Base-by-base conservation (phyloP, 2,797 vertebrate species). In the Parambassis ranga region DNA sequence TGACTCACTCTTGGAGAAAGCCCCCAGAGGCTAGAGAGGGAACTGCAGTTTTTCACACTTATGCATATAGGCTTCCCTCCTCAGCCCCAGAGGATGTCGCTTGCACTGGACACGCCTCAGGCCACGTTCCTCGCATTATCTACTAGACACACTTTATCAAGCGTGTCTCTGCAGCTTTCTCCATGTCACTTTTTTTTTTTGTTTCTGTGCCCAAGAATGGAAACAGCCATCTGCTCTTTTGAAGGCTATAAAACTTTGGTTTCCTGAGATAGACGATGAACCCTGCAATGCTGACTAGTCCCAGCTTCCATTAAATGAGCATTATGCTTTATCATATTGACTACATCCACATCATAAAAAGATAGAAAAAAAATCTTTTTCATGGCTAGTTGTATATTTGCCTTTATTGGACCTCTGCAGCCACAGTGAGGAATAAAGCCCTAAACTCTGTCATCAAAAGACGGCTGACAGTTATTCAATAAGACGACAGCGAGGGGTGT, bases 381-480 rank as follows among this genome's bases (percentile, higher is more conserved):
- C 55, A 39, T 10, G 10, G 46, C 48, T 42, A 37, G 41, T 69
- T 79, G 68, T 70, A 66, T 71, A 74, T 83, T 63, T 47, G 20
- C 63, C 39, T 67, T 74, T 49, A 50, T 52, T 22, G 44, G 67
- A 59, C 59, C 76, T 60, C 47, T 67, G 73, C 2, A 22, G 71
- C 52, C 63, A 33, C 52, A 57, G 51, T 58, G 32, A 59, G 41
- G 52, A 83, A 49, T 72, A 74, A 77, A 84, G 75, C 79, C 62
- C 65, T 77, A 62, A 84, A 89, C 68, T 88, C 79, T 59, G 74
- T 77, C 78, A 79, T 76, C 77, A 86, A 85, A 79, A 77, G 80
- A 71, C 83, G 65, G 79, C 82, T 86, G 88, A 89, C 80, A 84
- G 82, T 87, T 91, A 87, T 84, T 92, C 87, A 87, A 89, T 88